Conservation (phyloP, 2,888 invertebrate species). For the Venusia cambrica region DNA sequence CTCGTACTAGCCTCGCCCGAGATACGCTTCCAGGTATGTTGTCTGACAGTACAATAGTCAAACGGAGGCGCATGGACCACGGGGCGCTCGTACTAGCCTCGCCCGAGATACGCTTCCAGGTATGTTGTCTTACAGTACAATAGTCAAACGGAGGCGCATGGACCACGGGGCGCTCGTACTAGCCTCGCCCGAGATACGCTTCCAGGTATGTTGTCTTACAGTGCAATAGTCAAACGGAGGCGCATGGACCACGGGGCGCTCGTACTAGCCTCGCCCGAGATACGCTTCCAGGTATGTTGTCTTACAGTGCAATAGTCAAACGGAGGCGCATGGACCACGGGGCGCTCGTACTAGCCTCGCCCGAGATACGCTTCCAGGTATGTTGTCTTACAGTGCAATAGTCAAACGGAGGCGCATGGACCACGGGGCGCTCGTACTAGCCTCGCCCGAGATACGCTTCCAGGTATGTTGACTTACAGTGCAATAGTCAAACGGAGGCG, state of each 20-base stretch:
- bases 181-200: slow-evolving; percentile 97
- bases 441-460: slow-evolving; percentile 97
- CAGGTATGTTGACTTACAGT: no score
- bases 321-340: slow-evolving; percentile 91
- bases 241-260: slow-evolving; percentile 95
- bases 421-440: slow-evolving; percentile 95
- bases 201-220: slow-evolving; percentile 82
- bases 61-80: slow-evolving; percentile 89
- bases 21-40: slow-evolving; percentile 89
- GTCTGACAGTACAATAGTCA: no score
- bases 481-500: slow-evolving; percentile 92
- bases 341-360: slow-evolving; percentile 95
- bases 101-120: slow-evolving; percentile 94
- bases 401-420: slow-evolving; percentile 92
- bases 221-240: slow-evolving; percentile 90
- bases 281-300: slow-evolving; percentile 88
- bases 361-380: slow-evolving; percentile 93
- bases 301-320: no score
- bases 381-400: no score
- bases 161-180: slow-evolving; percentile 95
- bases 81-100: slow-evolving; percentile 97
- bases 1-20: slow-evolving; percentile 96
- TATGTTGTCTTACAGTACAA: slow-evolving; percentile 90
- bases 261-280: slow-evolving; percentile 96
- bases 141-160: slow-evolving; percentile 90